Evolutionary conservation across 1,140 invertebrate genomes (phyloP).

Genomic region (Diploscapter pachys): DNA sequence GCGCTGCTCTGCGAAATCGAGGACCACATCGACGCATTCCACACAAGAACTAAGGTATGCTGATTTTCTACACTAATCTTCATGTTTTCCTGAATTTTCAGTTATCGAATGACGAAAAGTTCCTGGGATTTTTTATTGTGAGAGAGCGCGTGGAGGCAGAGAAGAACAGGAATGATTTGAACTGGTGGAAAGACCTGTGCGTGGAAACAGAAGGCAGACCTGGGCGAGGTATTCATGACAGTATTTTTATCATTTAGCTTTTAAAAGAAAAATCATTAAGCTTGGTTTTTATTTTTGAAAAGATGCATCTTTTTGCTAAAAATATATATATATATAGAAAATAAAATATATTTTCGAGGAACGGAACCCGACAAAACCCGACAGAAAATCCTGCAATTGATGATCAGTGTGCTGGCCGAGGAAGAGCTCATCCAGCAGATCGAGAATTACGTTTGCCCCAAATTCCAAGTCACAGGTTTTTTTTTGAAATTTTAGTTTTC

Average conservation of each 20-base stretch:
- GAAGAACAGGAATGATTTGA: conserved; percentile 58
- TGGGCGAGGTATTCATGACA: conserved; percentile 34
- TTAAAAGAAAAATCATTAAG: no score
- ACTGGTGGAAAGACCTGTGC: conserved; percentile 37
- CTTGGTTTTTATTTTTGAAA: conserved; percentile 29
- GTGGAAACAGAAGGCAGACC: conserved; percentile 37
- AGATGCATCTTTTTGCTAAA: conserved; percentile 74
- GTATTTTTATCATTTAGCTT: no score
- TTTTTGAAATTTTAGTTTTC: conserved; percentile 66
- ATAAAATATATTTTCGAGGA: conserved; percentile 6
- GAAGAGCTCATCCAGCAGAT: conserved; percentile 1
- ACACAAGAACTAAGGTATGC: conserved; percentile 72
- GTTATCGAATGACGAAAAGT: conserved; percentile 78
- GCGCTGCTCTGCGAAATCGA: conserved; percentile 68
- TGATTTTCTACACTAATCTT: background rate
- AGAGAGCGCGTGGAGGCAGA: conserved; percentile 67
- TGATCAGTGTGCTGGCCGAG: background rate
- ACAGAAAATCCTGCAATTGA: conserved; percentile 9
- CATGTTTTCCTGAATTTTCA: conserved; percentile 1
- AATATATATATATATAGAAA: conserved; percentile 59
- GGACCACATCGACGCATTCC: conserved; percentile 70
- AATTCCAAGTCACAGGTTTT: conserved; percentile 76
- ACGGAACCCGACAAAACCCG: no score
- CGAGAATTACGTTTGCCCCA: conserved; percentile 70
- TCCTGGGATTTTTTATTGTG: conserved; percentile 76